Conservation (phyloP, 2,113 vertebrate genomes). For the Cromileptes altivelis region DNA sequence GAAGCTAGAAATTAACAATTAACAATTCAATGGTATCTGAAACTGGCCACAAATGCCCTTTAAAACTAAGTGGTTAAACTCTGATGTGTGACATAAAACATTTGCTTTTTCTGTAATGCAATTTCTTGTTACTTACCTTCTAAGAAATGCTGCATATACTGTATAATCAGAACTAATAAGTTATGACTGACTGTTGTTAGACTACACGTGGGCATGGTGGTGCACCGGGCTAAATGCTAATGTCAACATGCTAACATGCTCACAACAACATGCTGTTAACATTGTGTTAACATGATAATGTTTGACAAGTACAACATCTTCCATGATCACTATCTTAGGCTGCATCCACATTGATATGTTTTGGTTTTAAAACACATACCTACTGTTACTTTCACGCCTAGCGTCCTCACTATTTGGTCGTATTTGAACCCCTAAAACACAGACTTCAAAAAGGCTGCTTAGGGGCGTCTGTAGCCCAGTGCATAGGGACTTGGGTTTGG, state of each 20-base stretch:
- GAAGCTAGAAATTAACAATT: not conserved
- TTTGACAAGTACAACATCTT: not conserved
- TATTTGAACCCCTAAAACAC: too few species aligned
- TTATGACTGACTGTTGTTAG: too few species aligned
- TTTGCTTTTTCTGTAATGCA: not conserved
- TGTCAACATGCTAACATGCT: not conserved
- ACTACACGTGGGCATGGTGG: too few species aligned
- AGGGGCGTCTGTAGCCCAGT: too few species aligned
- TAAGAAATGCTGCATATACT: too few species aligned
- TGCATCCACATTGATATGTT: too few species aligned
- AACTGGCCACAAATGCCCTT: not conserved
- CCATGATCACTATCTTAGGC: not conserved
- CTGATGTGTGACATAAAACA: not conserved
- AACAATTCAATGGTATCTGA: not conserved
- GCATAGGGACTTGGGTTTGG: too few species aligned
- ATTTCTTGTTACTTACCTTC: not conserved
- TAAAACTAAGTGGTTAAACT: not conserved
- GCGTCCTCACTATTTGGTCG: too few species aligned
- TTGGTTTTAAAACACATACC: too few species aligned
- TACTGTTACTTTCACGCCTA: too few species aligned
- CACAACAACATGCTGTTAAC: not conserved
- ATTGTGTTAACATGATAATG: not conserved
- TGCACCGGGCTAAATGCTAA: not conserved
- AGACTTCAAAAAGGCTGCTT: too few species aligned
- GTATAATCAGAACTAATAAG: too few species aligned